phyloP scores from a whole-genome alignment of 2,113 vertebrate genomes.

The Cyphomyrus plagiostoma region DNA sequence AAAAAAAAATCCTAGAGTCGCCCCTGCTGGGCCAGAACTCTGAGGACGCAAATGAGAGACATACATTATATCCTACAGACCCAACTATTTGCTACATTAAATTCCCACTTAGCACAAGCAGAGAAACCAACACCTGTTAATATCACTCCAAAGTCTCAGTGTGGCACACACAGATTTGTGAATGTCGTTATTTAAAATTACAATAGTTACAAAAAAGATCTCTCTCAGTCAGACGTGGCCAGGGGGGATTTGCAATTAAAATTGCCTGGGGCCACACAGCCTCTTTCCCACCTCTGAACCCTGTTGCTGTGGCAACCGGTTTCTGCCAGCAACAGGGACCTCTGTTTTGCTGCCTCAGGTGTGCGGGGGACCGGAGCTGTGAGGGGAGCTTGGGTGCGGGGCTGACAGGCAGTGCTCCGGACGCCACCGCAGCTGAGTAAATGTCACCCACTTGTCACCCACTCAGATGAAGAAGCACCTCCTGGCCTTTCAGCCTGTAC shows the following conservation, averaged over 20 bases:
- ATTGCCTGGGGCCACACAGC: slow-evolving; percentile 1
- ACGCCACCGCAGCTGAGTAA: neutral
- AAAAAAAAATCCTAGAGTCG: neutral
- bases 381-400: neutral
- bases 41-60: neutral
- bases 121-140: neutral
- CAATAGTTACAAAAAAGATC: neutral
- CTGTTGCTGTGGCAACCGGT: slow-evolving; percentile 16
- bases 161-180: neutral
- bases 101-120: neutral
- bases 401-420: neutral
- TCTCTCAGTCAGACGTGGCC: neutral
- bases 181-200: neutral
- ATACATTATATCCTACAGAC: neutral
- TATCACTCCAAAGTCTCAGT: neutral
- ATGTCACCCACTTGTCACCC: slow-evolving; percentile 8
- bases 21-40: neutral
- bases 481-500: slow-evolving; percentile 4
- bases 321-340: neutral
- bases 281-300: slow-evolving; percentile 20
- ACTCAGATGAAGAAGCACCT: neutral
- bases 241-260: slow-evolving; percentile 22
- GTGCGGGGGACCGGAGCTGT: neutral
- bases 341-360: neutral
- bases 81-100: neutral